Evolutionary conservation across 2,113 vertebrate species (phyloP), one percentile per base, ranked within the genome.

Genomic region (Pimephales promelas): DNA sequence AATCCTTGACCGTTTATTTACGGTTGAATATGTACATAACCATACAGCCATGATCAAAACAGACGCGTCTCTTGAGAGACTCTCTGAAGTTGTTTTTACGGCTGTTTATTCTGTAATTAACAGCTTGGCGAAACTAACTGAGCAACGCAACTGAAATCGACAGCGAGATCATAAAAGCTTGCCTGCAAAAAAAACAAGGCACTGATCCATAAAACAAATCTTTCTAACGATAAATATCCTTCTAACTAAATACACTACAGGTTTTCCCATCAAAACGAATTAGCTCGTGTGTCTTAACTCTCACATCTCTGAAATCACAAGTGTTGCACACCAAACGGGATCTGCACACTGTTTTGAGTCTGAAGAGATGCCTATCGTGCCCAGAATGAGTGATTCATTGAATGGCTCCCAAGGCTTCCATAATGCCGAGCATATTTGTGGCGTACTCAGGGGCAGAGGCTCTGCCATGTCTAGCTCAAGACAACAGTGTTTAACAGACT

Each of bases 381-480:
- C 66, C 26, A 79, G 81, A 75, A 57, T 62, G 31, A 70, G 34
- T 43, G 82, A 77, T 66, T 54, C 36, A 72, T 70, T 70, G 34
- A 78, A 71, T 57, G 52, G 68, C 49, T 54, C 28, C 36, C 80
- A 76, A 68, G 45, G 49, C 62, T 57, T 62, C 76, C 49, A 61
- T 84, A 73, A 78, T 72, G 77, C 70, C 0, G 26, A 61, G 76
- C 77, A 71, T 71, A 77, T 81, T 81, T 70, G 79, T 81, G 52
- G 40, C 70, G n/a, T 61, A 61, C 59, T 62, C 49, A 70, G 61
- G 76, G 83, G 66, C 77, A 84, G 77, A 57, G 83, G 75, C 61
- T 70, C 75, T 83, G 82, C 66, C 75, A 79, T 84, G 47, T 84
- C 70, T 49, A 72, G 76, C 45, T 84, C 52, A 72, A 80, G 24